Percentiles rank a stretch among this genome's conserved stretches.
Evolutionary conservation across 2,113 vertebrate species (phyloP).

Genomic region (Athene cunicularia): DNA sequence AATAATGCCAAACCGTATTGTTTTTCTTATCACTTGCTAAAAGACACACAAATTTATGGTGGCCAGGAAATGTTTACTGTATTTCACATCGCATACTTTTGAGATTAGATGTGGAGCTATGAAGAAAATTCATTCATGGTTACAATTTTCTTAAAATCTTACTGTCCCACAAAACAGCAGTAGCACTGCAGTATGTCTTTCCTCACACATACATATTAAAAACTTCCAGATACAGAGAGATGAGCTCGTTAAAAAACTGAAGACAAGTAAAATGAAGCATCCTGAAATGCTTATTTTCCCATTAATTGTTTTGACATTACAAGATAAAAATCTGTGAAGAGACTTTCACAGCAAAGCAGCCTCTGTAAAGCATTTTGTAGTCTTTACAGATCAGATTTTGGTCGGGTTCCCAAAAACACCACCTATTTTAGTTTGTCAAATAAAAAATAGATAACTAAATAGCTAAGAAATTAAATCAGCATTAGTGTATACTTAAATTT

Average conservation of each 20-base stretch:
- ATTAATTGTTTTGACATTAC: conserved; percentile 5
- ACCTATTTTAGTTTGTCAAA: background rate
- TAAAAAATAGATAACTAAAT: background rate
- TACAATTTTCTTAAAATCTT: background rate
- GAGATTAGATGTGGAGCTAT: background rate
- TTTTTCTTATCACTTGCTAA: background rate
- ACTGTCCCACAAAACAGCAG: background rate
- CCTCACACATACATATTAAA: background rate
- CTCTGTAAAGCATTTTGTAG: background rate
- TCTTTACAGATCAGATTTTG: background rate
- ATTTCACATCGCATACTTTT: background rate
- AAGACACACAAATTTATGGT: background rate
- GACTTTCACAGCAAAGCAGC: background rate
- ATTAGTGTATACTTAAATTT: background rate
- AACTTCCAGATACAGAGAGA: background rate
- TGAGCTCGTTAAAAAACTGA: background rate
- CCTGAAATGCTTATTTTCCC: conserved; percentile 21
- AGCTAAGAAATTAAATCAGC: background rate
- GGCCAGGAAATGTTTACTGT: background rate
- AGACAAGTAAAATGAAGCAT: background rate
- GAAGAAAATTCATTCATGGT: background rate
- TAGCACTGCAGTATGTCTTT: background rate
- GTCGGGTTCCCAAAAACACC: background rate
- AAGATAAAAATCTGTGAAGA: background rate
- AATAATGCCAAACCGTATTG: background rate